Evolutionary conservation across 2,113 vertebrate genomes (phyloP).

Genomic region (Pelecanoides urinatrix): DNA sequence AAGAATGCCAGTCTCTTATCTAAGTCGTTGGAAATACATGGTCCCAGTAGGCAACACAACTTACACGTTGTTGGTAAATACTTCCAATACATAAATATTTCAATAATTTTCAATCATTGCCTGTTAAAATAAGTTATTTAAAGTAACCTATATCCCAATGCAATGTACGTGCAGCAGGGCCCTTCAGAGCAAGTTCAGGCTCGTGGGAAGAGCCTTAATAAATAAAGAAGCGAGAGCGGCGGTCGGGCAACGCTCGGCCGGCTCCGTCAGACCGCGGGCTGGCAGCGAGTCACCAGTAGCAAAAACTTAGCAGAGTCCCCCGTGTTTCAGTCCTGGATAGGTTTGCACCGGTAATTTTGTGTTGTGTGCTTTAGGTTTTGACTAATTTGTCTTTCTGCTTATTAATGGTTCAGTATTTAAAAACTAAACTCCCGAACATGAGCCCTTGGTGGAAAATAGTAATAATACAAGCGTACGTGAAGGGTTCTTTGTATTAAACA

Average conservation of each 20-base stretch:
- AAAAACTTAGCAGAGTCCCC: background rate
- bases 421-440: constrained; percentile 1
- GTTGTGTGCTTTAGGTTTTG: background rate
- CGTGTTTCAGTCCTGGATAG: background rate
- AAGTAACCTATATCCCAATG: background rate
- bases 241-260: fast-evolving
- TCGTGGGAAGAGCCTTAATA: background rate
- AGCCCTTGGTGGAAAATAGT: constrained; percentile 4
- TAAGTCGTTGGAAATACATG: background rate
- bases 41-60: background rate
- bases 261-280: background rate
- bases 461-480: background rate
- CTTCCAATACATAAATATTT: background rate
- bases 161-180: background rate
- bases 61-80: background rate
- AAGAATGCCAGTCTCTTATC: background rate
- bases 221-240: background rate
- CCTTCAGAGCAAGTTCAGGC: background rate
- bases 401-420: constrained; percentile 49
- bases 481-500: constrained; percentile 44
- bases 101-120: background rate
- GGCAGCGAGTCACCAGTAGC: background rate
- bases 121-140: background rate
- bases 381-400: constrained; percentile 40
- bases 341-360: background rate